Base-by-base conservation (phyloP, 2,797 vertebrate species). In the Pangasius macronema region DNA sequence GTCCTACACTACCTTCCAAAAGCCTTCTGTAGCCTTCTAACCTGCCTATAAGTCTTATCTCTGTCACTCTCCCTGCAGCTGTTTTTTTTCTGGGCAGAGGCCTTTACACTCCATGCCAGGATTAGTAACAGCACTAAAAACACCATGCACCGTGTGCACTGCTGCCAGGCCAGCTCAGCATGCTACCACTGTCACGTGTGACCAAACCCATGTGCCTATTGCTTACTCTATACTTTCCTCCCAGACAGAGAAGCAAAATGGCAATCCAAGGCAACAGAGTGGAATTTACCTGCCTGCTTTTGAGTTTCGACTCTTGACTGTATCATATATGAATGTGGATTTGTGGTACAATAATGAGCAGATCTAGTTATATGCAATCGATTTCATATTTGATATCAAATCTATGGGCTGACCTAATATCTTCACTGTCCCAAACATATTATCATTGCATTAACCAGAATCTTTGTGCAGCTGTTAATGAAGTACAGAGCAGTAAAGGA, bases 111-210 rank as follows among this genome's bases (percentile, higher is more conserved):
- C 83, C 18, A 39, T 61, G 61, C 70, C 82, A 87, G 76, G 42
- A 83, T 88, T 88, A 89, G 85, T 81, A 86, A 85, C 83, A 83
- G 84, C n/a, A 49, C 53, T 87, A 80, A 85, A 83, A 87, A 87
- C 87, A 87, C 57, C 76, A 63, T 65, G 36, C 83, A 51, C 80
- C 16, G 30, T 36, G 76, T 55, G n/a, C 30, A 82, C 39, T 36
- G 24, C 70, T 67, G 51, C 75, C 88, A 88, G 85, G 36, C 77
- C 84, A 87, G 81, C 67, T 90, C 87, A 90, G 87, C 87, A 83
- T 36, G 70, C 14, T 76, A 30, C 18, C 46, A 39, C 83, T 24
- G 84, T 86, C 81, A 82, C 53, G 51, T 63, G 53, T 84, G 83
- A 85, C 82, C 70, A 55, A 85, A 73, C 11, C 49, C 76, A 80